phyloP scores from a whole-genome alignment of 1,140 invertebrate genomes.

The Musca vetustissima region DNA sequence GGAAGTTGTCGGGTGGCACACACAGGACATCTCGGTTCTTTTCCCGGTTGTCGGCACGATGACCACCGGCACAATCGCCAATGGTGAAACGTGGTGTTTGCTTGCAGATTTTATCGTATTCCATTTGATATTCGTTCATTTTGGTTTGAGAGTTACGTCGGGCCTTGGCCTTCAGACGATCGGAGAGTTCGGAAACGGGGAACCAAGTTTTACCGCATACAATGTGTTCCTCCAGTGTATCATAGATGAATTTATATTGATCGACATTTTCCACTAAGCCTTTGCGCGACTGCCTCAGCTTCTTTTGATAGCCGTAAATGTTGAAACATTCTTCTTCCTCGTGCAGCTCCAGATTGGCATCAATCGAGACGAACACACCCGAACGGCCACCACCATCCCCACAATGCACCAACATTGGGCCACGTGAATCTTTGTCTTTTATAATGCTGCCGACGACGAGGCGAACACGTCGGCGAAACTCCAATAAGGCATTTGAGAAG shows the following conservation, averaged over 20 bases:
- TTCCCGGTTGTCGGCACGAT: slow-evolving; percentile 92
- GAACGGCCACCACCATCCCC: slow-evolving; percentile 95
- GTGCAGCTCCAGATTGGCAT: slow-evolving; percentile 91
- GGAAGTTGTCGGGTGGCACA: slow-evolving; percentile 94
- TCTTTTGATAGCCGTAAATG: slow-evolving; percentile 92
- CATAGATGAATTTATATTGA: slow-evolving; percentile 97
- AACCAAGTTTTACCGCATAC: slow-evolving; percentile 92
- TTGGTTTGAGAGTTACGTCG: slow-evolving; percentile 76
- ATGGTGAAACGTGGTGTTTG: slow-evolving; percentile 93
- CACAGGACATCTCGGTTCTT: slow-evolving; percentile 97
- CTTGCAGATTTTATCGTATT: slow-evolving; percentile 92
- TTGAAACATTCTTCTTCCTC: slow-evolving; percentile 93
- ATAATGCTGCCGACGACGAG: slow-evolving; percentile 78
- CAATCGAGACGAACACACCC: slow-evolving; percentile 92
- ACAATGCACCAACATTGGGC: slow-evolving; percentile 93
- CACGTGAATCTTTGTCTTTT: slow-evolving; percentile 69
- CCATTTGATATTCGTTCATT: slow-evolving; percentile 87
- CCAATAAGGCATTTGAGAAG: slow-evolving; percentile 85
- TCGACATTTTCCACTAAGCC: slow-evolving; percentile 93
- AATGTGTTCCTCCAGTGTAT: slow-evolving; percentile 88
- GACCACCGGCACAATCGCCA: slow-evolving; percentile 96
- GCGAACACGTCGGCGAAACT: slow-evolving; percentile 86
- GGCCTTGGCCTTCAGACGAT: slow-evolving; percentile 85
- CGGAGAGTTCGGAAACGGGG: slow-evolving; percentile 83
- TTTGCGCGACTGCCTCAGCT: slow-evolving; percentile 86